Base-by-base conservation (phyloP, 1,140 invertebrate genomes). In the Lordiphosa clarofinis region DNA sequence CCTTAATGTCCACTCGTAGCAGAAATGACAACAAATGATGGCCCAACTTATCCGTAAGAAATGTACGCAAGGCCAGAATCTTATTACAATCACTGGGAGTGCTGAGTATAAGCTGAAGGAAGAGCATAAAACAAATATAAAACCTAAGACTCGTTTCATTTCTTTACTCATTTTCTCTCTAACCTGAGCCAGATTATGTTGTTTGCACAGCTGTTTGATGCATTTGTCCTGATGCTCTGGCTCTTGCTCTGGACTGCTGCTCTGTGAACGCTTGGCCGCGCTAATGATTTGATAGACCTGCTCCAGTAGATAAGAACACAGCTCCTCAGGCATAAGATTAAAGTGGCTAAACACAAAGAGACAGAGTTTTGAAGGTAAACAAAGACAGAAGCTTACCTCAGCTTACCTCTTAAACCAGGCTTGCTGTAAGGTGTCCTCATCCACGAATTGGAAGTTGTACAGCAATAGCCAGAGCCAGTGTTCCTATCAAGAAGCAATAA, bases 281-380 rank as follows among this genome's bases (percentile, higher is more conserved):
- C 84, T 87, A 24, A 87, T 87, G 38, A 87, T 87, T 46, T 87
- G 78, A 42, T 84, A 87, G 10, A 87, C 78, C 48, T 87, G 76
- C 44, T 84, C 78, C 47, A 87, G 52, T 15, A 87, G 44, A 58
- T 73, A 87, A 2, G 84, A 87, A 15, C 84, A 87, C 15, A 87
- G 40, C 39, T 87, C 84, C 44, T 87, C 84, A 3, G 84, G 84
- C 59, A 87, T 58, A 10, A 84, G 74, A 48, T 87, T 87, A 10
- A 87, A 87, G 36, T 86, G 65, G 46, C 84, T 87, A 38, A 13
- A 63, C 59, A 1, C 1, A 24, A 12, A 15, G 8, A 37, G 11
- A 24, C 4, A n/a, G 8, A 21, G 2, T 21, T 15, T 39, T 12
- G 1, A n/a, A 0, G 21, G 21, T 4, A 21, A 21, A 21, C 4